phyloP scores from a whole-genome alignment of 2,888 invertebrate species.

The Meiosimyza platycephala region DNA sequence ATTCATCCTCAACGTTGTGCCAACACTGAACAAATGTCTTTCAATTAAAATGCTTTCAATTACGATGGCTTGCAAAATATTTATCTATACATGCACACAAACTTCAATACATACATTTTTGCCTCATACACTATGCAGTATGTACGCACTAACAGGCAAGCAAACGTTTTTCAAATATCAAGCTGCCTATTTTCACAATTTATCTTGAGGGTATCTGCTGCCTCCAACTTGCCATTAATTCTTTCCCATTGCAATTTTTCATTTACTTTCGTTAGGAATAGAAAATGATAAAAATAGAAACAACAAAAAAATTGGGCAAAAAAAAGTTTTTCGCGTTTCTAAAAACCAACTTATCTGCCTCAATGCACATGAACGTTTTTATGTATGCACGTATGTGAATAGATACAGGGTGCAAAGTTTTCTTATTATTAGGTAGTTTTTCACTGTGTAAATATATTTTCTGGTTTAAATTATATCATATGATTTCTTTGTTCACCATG shows the following conservation, averaged over 20 bases:
- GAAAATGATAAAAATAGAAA: constrained; percentile 21
- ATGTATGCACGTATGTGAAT: constrained; percentile 4
- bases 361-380: not conserved
- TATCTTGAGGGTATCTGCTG: not conserved
- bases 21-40: constrained; percentile 46
- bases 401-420: too few relatives aligned
- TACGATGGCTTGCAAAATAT: constrained; percentile 42
- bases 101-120: not conserved
- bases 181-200: constrained; percentile 6
- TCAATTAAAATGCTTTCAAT: constrained; percentile 49
- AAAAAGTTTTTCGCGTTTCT: constrained; percentile 59
- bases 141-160: not conserved
- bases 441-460: too few relatives aligned
- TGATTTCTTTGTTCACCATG: too few relatives aligned
- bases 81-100: constrained; percentile 29
- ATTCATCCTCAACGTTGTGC: not conserved
- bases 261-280: not conserved
- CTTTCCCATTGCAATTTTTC: constrained; percentile 12
- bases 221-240: constrained; percentile 38
- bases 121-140: too few relatives aligned
- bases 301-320: constrained; percentile 46
- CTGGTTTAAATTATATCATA: too few relatives aligned
- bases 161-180: constrained; percentile 19
- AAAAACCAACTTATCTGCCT: constrained; percentile 59
- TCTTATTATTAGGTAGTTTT: too few relatives aligned